These are phyloP conservation scores for Sinohyriopsis cumingii DNA, from an alignment of 2,888 invertebrate genomes.

Conservation along the genomic window DNA sequence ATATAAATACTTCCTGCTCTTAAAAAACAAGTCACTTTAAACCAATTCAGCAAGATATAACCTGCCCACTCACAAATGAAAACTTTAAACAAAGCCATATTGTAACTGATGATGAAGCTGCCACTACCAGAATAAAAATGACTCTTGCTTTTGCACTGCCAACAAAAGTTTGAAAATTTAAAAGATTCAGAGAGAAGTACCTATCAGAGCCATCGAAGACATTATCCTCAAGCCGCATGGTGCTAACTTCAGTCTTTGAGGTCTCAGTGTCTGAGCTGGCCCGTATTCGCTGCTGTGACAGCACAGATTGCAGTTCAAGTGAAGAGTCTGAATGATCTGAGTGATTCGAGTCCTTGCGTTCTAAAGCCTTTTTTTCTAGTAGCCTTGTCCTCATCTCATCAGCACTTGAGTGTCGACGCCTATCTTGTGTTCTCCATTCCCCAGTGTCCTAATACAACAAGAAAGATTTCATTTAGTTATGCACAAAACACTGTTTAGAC, in stretches of 20 bases:
- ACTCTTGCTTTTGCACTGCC: too few relatives aligned
- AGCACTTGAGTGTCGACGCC: slow-evolving; percentile 63
- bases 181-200: slow-evolving; percentile 25
- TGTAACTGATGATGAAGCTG: too few relatives aligned
- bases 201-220: slow-evolving; percentile 58
- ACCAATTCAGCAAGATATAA: too few relatives aligned
- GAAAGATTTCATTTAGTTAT: neutral
- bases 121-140: too few relatives aligned
- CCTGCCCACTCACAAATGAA: too few relatives aligned
- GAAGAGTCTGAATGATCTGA: slow-evolving; percentile 66
- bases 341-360: slow-evolving; percentile 65
- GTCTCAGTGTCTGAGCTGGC: slow-evolving; percentile 10
- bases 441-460: slow-evolving; percentile 16
- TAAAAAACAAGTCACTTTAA: too few relatives aligned
- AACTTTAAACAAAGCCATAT: too few relatives aligned
- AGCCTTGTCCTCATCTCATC: slow-evolving; percentile 61
- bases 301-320: slow-evolving; percentile 51
- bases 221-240: slow-evolving; percentile 50
- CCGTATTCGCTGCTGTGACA: slow-evolving; percentile 6
- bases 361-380: slow-evolving; percentile 56
- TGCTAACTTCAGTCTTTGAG: slow-evolving; percentile 10
- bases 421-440: slow-evolving; percentile 18
- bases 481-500: neutral
- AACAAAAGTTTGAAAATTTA: neutral
- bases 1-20: too few relatives aligned